Conservation (phyloP, 2,888 invertebrate genomes). For the Microctonus aethiopoides region DNA sequence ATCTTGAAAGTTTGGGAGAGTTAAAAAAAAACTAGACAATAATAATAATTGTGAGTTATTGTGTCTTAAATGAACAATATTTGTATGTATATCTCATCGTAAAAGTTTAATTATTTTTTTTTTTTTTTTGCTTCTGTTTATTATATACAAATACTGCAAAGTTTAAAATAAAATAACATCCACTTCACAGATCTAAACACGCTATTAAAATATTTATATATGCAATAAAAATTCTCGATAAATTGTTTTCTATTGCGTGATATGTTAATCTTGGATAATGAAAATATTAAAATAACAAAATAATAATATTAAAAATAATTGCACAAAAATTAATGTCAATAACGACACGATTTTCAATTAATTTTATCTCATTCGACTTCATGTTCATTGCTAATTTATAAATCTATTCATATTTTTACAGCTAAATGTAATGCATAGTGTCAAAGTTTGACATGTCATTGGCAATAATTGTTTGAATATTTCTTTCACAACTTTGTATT, state of each 20-base stretch:
- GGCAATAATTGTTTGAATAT: neutral
- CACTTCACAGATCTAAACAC: constrained; percentile 24
- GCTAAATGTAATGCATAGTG: neutral
- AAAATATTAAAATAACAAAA: constrained; percentile 34
- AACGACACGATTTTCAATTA: too few relatives aligned
- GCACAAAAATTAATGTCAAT: neutral
- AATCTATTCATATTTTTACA: neutral
- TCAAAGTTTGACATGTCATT: neutral
- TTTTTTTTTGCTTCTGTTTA: neutral
- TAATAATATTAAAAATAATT: constrained; percentile 7
- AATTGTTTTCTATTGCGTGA: constrained; percentile 36
- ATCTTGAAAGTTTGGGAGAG: neutral
- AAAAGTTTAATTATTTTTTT: constrained; percentile 2
- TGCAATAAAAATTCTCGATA: neutral
- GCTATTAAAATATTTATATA: neutral
- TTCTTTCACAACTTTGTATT: too few relatives aligned
- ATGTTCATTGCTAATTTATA: too few relatives aligned
- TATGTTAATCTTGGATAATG: constrained; percentile 47
- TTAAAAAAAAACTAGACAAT: neutral
- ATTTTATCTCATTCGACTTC: too few relatives aligned
- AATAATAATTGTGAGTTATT: neutral
- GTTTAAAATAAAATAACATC: constrained; percentile 37
- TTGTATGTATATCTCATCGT: neutral
- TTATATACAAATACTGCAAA: constrained; percentile 47
- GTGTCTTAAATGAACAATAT: neutral